These are phyloP conservation scores for Salvelinus fontinalis DNA, from an alignment of 2,113 vertebrate species.

Conservation along the genomic window DNA sequence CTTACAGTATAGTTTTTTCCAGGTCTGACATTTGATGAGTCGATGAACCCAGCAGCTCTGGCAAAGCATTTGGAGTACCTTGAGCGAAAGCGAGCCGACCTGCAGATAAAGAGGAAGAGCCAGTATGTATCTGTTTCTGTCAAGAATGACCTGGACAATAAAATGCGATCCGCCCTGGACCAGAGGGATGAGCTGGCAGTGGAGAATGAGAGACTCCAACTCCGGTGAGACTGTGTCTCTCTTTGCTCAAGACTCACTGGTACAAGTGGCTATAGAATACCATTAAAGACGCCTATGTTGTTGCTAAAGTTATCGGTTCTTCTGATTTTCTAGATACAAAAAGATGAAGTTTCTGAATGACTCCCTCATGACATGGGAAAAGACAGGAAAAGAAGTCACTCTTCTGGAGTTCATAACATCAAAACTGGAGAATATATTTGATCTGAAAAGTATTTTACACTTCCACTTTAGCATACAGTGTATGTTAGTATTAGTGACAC, in stretches of 20 bases:
- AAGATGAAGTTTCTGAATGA: slow-evolving; percentile 42
- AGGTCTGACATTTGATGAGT: slow-evolving; percentile 71
- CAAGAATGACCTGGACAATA: slow-evolving; percentile 57
- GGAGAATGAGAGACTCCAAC: slow-evolving; percentile 57
- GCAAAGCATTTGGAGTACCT: slow-evolving; percentile 58
- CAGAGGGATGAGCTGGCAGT: slow-evolving; percentile 57
- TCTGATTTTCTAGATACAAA: slow-evolving; percentile 27
- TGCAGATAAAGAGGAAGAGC: slow-evolving; percentile 51
- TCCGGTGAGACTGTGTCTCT: slow-evolving; percentile 55
- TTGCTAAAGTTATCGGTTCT: neutral
- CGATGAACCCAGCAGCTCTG: slow-evolving; percentile 60
- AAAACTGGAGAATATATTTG: slow-evolving; percentile 16
- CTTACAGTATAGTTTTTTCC: neutral
- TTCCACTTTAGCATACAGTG: neutral
- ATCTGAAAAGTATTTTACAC: slow-evolving; percentile 38
- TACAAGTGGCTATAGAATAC: no score
- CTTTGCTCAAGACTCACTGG: neutral
- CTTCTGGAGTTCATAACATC: slow-evolving; percentile 31
- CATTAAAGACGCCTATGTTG: no score
- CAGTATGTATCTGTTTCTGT: slow-evolving; percentile 64
- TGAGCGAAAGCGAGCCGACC: slow-evolving; percentile 45
- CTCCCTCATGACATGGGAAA: slow-evolving; percentile 36
- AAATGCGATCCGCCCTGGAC: slow-evolving; percentile 53
- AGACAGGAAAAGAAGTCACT: slow-evolving; percentile 16
- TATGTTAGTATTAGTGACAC: no score